Conservation (phyloP, 2,888 invertebrate species). For the Apotomis capreana region DNA sequence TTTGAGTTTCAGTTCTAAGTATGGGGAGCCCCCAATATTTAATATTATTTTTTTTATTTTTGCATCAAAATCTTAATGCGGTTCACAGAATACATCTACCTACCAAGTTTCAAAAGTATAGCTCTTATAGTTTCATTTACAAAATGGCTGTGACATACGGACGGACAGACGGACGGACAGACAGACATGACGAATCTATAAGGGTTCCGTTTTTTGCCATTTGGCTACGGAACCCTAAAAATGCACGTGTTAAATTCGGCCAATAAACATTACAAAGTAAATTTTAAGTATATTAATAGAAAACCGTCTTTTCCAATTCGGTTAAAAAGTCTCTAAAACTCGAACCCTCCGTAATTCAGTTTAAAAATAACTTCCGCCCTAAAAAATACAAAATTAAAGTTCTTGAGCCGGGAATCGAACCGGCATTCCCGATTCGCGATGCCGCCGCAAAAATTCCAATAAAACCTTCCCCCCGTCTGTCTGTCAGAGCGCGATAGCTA, state of each 20-base stretch:
- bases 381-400: conserved; percentile 61
- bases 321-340: not conserved
- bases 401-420: conserved; percentile 59
- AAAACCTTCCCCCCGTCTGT: conserved; percentile 57
- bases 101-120: too few relatives aligned
- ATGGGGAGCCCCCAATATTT: too few relatives aligned
- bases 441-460: conserved; percentile 74
- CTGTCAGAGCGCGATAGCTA: conserved; percentile 41
- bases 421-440: conserved; percentile 70
- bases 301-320: not conserved
- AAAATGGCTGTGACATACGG: too few relatives aligned
- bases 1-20: too few relatives aligned
- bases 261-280: not conserved
- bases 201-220: too few relatives aligned
- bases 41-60: too few relatives aligned
- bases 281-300: not conserved
- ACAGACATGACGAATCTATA: too few relatives aligned
- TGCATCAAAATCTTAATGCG: too few relatives aligned
- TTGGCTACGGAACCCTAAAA: too few relatives aligned
- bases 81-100: too few relatives aligned
- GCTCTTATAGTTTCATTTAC: too few relatives aligned
- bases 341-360: conserved; percentile 15
- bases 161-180: too few relatives aligned
- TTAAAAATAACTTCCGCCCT: conserved; percentile 15
- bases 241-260: not conserved